Evolutionary conservation across 2,113 vertebrate genomes (phyloP), one percentile per base, ranked within the genome.

Genomic region (Carassius carassius): DNA sequence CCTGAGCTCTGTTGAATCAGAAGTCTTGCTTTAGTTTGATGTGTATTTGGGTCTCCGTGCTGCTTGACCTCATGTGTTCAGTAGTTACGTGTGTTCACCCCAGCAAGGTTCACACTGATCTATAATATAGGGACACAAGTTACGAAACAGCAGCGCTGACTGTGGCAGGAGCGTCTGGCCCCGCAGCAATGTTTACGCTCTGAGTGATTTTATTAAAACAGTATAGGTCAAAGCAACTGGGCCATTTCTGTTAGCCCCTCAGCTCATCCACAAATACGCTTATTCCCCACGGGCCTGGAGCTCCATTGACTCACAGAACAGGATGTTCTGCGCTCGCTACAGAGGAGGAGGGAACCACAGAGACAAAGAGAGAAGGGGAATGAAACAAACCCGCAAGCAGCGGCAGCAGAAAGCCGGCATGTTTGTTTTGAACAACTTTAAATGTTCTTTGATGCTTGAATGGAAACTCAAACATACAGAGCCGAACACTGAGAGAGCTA

Each of bases 401-500:
- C 10, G 77, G 82, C 73, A 80, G 80, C 58, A 81, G 73, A 83
- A 84, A 70, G 81, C n/a, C 49, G 51, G 65, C 62, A 37, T 76
- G 74, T 86, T 88, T 88, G 83, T 88, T 88, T 80, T 86, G 41
- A 29, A 47, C 62, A 65, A 70, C 29, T 79, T 79, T 81, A 84
- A 87, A 87, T 88, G 84, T 88, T 65, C 84, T 86, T 87, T 87
- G 82, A 86, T 79, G 78, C 82, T 65, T 86, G 85, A 86, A 79
- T 70, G 70, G 32, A 84, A 87, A 84, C 67, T 58, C 32, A 81
- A 77, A 72, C 35, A 44, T 19, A 60, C 29, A 78, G 14, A 23
- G 69, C 32, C 37, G 37, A 17, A 35, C 13, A 13, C 25, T 51
- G n/a, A 44, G 29, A 69, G 83, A 23, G 63, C 3, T 10, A 29